Conservation (phyloP, 2,797 vertebrate species). For the Halcyon chelicuti region DNA sequence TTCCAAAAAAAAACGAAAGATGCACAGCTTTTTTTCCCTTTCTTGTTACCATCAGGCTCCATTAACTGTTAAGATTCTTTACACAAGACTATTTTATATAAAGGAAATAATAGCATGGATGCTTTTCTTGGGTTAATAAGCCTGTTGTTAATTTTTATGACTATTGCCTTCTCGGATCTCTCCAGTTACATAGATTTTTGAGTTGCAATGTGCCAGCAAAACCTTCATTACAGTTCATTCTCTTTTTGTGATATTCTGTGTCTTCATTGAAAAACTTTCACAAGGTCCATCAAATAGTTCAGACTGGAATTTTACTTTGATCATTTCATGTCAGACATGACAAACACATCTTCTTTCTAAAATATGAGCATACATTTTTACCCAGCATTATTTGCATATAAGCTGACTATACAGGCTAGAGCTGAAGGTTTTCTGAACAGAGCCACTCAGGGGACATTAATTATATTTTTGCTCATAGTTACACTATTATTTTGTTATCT, state of each 20-base stretch:
- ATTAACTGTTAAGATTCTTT: not conserved
- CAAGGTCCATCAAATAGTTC: not conserved
- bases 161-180: not conserved
- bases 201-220: not conserved
- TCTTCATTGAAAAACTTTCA: not conserved
- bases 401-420: not conserved
- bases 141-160: not conserved
- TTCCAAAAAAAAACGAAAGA: not conserved
- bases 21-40: not conserved
- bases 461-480: not conserved
- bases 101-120: not conserved
- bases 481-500: not conserved
- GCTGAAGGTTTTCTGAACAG: not conserved
- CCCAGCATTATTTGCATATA: not conserved
- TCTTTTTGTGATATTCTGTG: not conserved
- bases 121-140: not conserved
- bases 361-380: not conserved
- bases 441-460: not conserved
- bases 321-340: not conserved
- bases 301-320: not conserved
- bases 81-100: not conserved
- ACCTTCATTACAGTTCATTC: not conserved
- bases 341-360: not conserved
- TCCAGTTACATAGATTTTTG: not conserved
- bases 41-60: fast-evolving